Conservation (phyloP, 2,888 invertebrate species). For the Machimus atricapillus region DNA sequence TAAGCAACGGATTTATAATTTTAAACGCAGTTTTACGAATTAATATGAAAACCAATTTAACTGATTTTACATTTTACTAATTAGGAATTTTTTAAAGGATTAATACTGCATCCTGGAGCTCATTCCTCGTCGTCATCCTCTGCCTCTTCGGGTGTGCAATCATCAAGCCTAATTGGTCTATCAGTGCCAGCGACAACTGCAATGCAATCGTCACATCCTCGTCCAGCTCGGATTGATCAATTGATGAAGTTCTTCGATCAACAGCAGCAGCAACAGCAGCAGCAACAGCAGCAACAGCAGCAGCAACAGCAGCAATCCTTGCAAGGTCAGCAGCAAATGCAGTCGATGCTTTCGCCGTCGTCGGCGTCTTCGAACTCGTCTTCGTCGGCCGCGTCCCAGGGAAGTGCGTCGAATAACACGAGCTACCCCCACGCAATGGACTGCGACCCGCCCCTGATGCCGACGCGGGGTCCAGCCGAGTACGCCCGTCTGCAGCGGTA, state of each 20-base stretch:
- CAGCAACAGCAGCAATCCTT: conserved; percentile 46
- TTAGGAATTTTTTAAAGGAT: conserved; percentile 52
- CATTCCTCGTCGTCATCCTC: conserved; percentile 52
- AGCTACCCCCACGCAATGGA: conserved; percentile 73
- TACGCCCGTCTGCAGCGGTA: conserved; percentile 57
- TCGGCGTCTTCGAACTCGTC: conserved; percentile 49
- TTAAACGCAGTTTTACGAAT: background rate
- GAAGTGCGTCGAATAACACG: conserved; percentile 48
- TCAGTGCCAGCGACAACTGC: background rate
- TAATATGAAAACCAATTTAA: conserved; percentile 1
- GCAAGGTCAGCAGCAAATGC: conserved; percentile 52
- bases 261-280: conserved; percentile 48
- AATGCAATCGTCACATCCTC: conserved; percentile 36
- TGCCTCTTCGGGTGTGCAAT: conserved; percentile 46
- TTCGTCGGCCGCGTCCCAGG: conserved; percentile 47
- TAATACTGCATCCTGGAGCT: conserved; percentile 55
- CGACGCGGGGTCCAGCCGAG: conserved; percentile 48
- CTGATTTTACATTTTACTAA: conserved; percentile 29
- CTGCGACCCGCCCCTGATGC: conserved; percentile 73
- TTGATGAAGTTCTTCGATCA: conserved; percentile 52
- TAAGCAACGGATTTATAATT: conserved; percentile 7
- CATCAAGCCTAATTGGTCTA: background rate
- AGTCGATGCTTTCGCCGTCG: conserved; percentile 53
- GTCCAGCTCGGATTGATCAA: conserved; percentile 51
- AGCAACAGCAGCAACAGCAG: conserved; percentile 47